Evolutionary conservation across 1,140 invertebrate genomes (phyloP).

Genomic region (Achatina immaculata): DNA sequence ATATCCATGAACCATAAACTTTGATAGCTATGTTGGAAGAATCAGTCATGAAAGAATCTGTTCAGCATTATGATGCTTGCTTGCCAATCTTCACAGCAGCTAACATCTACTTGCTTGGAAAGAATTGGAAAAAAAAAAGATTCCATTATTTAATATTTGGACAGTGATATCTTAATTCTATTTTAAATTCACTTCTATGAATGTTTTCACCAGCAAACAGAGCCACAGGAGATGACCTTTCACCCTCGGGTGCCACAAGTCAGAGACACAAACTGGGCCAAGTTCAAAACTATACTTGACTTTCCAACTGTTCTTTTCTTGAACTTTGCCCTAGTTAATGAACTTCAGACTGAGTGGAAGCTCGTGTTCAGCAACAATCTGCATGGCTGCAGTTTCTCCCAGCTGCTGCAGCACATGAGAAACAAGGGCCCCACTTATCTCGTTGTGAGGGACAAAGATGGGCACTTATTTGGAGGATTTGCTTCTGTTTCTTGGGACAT

Average conservation of each 20-base stretch:
- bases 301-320: conserved; percentile 58
- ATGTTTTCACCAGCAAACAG: conserved; percentile 12
- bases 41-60: too few relatives aligned
- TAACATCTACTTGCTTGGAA: too few relatives aligned
- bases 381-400: conserved; percentile 70
- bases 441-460: conserved; percentile 78
- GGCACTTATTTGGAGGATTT: conserved; percentile 91
- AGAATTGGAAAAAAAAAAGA: too few relatives aligned
- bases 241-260: conserved; percentile 49
- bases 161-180: background rate
- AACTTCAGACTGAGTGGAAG: conserved; percentile 64
- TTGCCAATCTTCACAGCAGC: too few relatives aligned
- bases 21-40: too few relatives aligned
- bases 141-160: background rate
- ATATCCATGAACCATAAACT: too few relatives aligned
- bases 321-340: conserved; percentile 61
- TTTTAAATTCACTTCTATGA: background rate
- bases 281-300: conserved; percentile 54
- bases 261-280: conserved; percentile 53
- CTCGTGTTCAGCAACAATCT: conserved; percentile 65
- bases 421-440: conserved; percentile 65
- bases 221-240: conserved; percentile 28
- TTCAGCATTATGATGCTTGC: too few relatives aligned
- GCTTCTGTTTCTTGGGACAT: conserved; percentile 82
- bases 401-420: conserved; percentile 58